These are phyloP conservation scores for Hemicentrotus pulcherrimus DNA, from an alignment of 35 echinoderm and acorn worm genomes.

Conservation along the genomic window DNA sequence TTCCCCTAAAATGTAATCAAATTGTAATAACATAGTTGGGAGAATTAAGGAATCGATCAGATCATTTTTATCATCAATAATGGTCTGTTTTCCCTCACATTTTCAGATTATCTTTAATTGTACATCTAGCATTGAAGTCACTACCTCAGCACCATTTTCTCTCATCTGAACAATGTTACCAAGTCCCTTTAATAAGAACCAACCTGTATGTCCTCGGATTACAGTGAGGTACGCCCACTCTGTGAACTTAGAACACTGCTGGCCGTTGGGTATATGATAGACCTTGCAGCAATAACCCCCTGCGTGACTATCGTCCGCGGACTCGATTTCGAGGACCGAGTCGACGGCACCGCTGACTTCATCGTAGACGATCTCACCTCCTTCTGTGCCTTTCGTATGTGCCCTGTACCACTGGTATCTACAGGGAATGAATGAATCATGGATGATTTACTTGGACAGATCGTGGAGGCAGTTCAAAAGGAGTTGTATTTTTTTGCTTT, in stretches of 20 bases:
- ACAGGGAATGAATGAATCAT: background rate
- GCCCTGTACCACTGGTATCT: constrained; percentile 85
- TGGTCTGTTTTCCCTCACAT: no score
- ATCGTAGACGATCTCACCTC: constrained; percentile 33
- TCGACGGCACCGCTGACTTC: constrained; percentile 61
- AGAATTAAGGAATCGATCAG: no score
- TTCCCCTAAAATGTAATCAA: no score
- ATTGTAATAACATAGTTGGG: no score
- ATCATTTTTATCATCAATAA: no score
- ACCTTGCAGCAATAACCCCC: constrained; percentile 73
- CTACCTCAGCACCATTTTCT: no score
- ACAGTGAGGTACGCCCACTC: constrained; percentile 67
- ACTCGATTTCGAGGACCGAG: constrained; percentile 52
- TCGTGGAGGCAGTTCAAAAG: no score
- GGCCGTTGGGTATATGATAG: constrained; percentile 67
- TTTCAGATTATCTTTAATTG: no score
- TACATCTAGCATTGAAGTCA: no score
- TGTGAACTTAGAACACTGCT: constrained; percentile 31
- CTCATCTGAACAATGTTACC: no score
- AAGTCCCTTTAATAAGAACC: no score
- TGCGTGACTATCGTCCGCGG: constrained; percentile 32
- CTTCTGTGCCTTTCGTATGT: background rate
- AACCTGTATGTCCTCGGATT: background rate
- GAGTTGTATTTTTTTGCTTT: no score
- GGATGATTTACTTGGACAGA: background rate